Conservation (phyloP, 2,113 vertebrate genomes). For the Crotalus viridis region DNA sequence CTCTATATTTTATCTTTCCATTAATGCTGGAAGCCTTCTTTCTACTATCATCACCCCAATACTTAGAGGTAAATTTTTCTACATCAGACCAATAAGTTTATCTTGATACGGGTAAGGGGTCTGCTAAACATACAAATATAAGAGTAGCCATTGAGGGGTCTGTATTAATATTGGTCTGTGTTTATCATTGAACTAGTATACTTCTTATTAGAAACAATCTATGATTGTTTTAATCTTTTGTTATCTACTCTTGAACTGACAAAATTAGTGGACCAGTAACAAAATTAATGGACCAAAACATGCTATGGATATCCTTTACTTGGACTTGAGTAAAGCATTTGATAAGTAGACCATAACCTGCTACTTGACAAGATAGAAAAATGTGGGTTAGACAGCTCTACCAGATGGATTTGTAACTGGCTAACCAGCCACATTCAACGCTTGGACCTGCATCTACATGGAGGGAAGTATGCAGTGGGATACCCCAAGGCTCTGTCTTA, state of each 20-base stretch:
- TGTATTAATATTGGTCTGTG: neutral
- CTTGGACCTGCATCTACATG: neutral
- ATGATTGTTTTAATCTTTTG: neutral
- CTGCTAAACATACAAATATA: neutral
- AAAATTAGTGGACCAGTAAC: neutral
- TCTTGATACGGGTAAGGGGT: neutral
- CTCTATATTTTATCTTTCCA: slow-evolving; percentile 92
- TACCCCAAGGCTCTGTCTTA: neutral
- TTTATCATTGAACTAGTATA: neutral
- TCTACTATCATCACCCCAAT: slow-evolving; percentile 91
- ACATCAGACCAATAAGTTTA: neutral
- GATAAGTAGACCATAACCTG: neutral
- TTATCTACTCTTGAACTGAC: neutral
- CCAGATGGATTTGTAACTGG: neutral
- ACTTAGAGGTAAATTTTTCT: slow-evolving; percentile 80
- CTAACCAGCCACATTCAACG: neutral
- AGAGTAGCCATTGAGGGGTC: neutral
- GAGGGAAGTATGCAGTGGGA: neutral
- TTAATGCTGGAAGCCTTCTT: slow-evolving; percentile 91
- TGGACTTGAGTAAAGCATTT: neutral
- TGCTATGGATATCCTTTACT: neutral
- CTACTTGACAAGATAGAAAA: neutral
- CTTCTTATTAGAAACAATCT: neutral
- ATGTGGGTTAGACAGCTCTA: neutral
- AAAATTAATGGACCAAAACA: neutral